Percentiles rank a stretch among this genome's conserved stretches.
Evolutionary conservation across 2,888 invertebrate genomes (phyloP).

Genomic region (Zaprionus lineosus): DNA sequence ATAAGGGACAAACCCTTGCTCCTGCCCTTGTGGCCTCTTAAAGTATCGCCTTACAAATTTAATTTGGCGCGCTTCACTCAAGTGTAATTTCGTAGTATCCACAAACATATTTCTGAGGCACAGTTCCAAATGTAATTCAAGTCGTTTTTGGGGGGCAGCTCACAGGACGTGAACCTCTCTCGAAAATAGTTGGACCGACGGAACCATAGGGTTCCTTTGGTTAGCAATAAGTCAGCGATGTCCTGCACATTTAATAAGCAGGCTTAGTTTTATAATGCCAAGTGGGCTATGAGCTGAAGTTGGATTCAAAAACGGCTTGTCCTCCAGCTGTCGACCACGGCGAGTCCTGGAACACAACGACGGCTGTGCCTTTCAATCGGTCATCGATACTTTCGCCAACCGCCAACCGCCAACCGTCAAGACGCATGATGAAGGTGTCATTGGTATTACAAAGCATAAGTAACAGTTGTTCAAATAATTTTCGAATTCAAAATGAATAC

Average conservation of each 20-base stretch:
- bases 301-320: constrained; percentile 37
- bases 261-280: constrained; percentile 75
- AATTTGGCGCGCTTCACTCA: constrained; percentile 81
- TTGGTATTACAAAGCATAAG: neutral
- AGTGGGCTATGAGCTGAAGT: constrained; percentile 51
- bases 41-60: constrained; percentile 78
- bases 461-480: constrained; percentile 35
- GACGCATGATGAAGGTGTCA: constrained; percentile 15
- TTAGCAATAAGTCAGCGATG: constrained; percentile 48
- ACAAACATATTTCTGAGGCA: constrained; percentile 56
- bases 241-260: constrained; percentile 65
- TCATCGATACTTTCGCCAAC: constrained; percentile 72
- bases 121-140: constrained; percentile 76
- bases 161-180: constrained; percentile 41
- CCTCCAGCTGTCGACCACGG: constrained; percentile 76
- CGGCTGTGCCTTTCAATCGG: constrained; percentile 57
- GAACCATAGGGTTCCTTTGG: constrained; percentile 29
- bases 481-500: neutral
- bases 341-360: constrained; percentile 21
- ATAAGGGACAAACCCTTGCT: constrained; percentile 62
- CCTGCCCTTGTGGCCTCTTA: constrained; percentile 22
- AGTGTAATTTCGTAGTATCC: constrained; percentile 68
- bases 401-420: neutral
- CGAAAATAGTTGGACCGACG: constrained; percentile 47
- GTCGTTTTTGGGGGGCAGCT: constrained; percentile 46